Base-by-base conservation (phyloP, 1,140 invertebrate species). In the Rhysida immarginata region DNA sequence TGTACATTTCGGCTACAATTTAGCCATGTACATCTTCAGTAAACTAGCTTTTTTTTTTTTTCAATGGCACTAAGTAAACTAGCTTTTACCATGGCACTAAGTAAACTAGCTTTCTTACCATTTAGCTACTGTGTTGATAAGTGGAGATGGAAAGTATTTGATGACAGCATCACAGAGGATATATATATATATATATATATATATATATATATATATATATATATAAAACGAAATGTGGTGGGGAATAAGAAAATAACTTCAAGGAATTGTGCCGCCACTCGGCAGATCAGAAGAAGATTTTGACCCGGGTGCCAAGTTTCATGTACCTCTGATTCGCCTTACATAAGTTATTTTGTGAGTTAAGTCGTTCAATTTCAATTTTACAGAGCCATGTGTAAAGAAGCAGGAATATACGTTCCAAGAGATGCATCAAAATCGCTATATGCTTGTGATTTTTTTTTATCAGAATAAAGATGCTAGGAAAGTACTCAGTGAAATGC, bases 181-280 rank as follows among this genome's bases (percentile, higher is more conserved):
- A 78, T 87, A 55, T 90, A 88, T 69, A n/a, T n/a, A n/a, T n/a
- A n/a, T n/a, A n/a, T n/a, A n/a, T n/a, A n/a, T n/a, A n/a, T n/a
- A n/a, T n/a, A n/a, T n/a, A n/a, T n/a, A n/a, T n/a, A n/a, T n/a
- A n/a, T n/a, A n/a, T n/a, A n/a, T n/a, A n/a, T n/a, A n/a, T n/a
- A n/a, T n/a, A n/a, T n/a, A n/a, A n/a, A 94, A 93, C 63, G 87
- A 85, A 58, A 83, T 90, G 60, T 95, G 87, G 83, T 88, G 88
- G 79, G 76, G 85, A 67, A 71, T 87, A 57, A 80, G n/a, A n/a
- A n/a, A n/a, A n/a, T n/a, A n/a, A n/a, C 14, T 5, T 25, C 55
- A 55, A 57, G 54, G 54, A 18, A 55, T 55, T 27, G 43, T 20
- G 11, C 54, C 54, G n/a, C 8, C 54, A 26, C 16, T 55, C 11